Evolutionary conservation across 2,888 invertebrate genomes (phyloP).

Genomic region (Lycaena phlaeas): DNA sequence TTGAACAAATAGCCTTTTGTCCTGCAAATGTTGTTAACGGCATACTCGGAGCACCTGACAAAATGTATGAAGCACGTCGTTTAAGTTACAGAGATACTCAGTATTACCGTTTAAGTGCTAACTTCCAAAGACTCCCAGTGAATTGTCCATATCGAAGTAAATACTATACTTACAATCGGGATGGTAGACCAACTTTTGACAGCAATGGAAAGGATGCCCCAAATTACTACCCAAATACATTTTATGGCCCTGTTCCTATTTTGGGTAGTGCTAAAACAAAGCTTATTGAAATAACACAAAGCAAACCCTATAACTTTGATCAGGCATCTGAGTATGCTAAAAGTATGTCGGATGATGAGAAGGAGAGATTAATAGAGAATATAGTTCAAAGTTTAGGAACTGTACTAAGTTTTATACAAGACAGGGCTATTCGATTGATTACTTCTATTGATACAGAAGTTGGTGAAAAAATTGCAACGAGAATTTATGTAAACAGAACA

Average conservation of each 20-base stretch:
- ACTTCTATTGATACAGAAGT: conserved; percentile 1
- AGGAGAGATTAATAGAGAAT: conserved; percentile 81
- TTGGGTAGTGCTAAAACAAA: conserved; percentile 65
- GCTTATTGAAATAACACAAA: conserved; percentile 69
- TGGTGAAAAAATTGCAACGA: conserved; percentile 1
- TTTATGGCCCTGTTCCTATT: conserved; percentile 82
- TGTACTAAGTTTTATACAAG: conserved; percentile 75
- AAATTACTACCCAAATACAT: conserved; percentile 95
- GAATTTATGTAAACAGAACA: not conserved
- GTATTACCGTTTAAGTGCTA: conserved; percentile 84
- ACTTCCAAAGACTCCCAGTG: conserved; percentile 89
- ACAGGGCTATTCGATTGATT: conserved; percentile 7
- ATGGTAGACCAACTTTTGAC: conserved; percentile 80
- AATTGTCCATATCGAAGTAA: conserved; percentile 86
- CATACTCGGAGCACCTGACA: conserved; percentile 89
- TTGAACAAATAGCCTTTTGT: conserved; percentile 89
- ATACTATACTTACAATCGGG: conserved; percentile 83
- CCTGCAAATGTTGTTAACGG: conserved; percentile 90
- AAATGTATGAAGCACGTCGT: conserved; percentile 85
- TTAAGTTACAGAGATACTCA: conserved; percentile 91
- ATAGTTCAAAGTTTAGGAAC: conserved; percentile 79
- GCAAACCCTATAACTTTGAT: conserved; percentile 87
- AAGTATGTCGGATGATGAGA: conserved; percentile 79
- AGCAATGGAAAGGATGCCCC: conserved; percentile 87
- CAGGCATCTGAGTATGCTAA: conserved; percentile 83